Conservation (phyloP, 2,888 invertebrate genomes). For the Byasa hedistus region DNA sequence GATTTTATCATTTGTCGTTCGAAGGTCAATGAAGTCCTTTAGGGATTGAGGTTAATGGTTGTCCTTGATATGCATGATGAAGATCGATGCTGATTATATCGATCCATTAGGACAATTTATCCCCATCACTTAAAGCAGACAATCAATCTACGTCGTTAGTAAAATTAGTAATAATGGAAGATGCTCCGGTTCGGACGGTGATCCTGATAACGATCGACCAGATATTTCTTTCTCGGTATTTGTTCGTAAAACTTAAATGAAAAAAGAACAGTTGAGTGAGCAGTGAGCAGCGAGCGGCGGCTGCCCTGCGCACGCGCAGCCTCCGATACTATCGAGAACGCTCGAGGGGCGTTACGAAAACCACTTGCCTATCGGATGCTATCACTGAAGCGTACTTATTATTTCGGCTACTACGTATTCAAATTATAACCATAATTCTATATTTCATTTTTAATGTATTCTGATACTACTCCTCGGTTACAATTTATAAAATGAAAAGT, state of each 20-base stretch:
- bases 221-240: constrained; percentile 56
- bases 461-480: constrained; percentile 13
- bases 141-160: constrained; percentile 43
- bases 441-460: constrained; percentile 46
- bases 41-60: constrained; percentile 68
- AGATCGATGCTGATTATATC: constrained; percentile 47
- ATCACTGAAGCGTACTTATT: constrained; percentile 64
- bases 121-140: constrained; percentile 40
- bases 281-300: constrained; percentile 48
- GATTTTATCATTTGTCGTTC: constrained; percentile 54
- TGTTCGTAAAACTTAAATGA: constrained; percentile 53
- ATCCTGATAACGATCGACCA: constrained; percentile 51
- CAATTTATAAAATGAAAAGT: constrained; percentile 22
- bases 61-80: constrained; percentile 46
- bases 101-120: constrained; percentile 56
- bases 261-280: constrained; percentile 35
- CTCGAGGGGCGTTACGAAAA: constrained; percentile 76
- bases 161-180: constrained; percentile 48
- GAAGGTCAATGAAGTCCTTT: constrained; percentile 64
- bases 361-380: constrained; percentile 74
- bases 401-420: constrained; percentile 72
- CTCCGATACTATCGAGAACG: constrained; percentile 60
- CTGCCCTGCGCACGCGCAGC: constrained; percentile 58
- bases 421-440: constrained; percentile 54
- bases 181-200: constrained; percentile 52